Base-by-base conservation (phyloP, 2,888 invertebrate species). In the Drosophila pseudotakahashii region DNA sequence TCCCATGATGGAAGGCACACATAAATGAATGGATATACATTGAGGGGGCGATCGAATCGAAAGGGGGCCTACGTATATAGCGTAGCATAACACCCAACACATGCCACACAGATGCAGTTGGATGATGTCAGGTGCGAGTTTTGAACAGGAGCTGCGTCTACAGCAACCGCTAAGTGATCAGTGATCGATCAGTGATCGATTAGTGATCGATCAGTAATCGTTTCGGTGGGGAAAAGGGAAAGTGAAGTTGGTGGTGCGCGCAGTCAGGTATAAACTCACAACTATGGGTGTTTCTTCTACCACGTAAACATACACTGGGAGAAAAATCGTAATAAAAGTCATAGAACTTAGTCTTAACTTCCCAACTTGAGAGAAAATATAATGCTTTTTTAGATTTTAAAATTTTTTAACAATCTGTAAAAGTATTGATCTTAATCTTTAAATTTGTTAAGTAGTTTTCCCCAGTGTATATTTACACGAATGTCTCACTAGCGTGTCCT, bases 81-180 rank as follows among this genome's bases (percentile, higher is more conserved):
- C 52, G n/a, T 30, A 19, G 39, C 52, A 59, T 23, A 32, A 19
- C 34, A n/a, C 30, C 51, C n/a, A 32, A 52, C 64, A 64, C 36
- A 64, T 64, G 64, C 64, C 67, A 37, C 52, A 19, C 67, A 66
- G 52, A 66, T 51, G 66, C 63, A 66, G 42, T 51, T 45, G 30
- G 61, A 32, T 39, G 61, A 62, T 61, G 39, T 62, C 62, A 62
- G 62, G 63, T 62, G 62, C 42, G n/a, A 32, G 13, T 32, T 1
- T 30, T 30, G 26, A 5, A 26, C 6, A 6, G 30, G 30, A 7
- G 30, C 7, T 7, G 2, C 26, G 13, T 7, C 10, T 41, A 53
- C 32, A 19, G 54, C 23, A 23, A 19, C 14, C 30, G 62, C 32
- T 19, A 3, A 9, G 32, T 14, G 44, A 45, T 19, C 6, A 13